Evolutionary conservation across 2,113 vertebrate species (phyloP).

Genomic region (Bubo bubo): DNA sequence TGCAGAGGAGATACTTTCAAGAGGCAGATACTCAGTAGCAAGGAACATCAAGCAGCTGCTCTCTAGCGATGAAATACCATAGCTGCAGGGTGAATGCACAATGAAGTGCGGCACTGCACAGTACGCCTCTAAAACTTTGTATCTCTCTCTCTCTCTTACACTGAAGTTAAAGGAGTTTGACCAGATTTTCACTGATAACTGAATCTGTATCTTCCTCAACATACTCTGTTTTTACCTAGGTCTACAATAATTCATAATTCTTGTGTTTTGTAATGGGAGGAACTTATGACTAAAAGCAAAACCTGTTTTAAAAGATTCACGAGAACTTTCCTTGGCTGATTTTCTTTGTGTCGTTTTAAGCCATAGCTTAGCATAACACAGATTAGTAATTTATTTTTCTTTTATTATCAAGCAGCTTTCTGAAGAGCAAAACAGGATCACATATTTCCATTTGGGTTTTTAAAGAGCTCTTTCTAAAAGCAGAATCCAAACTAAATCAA

Average conservation of each 20-base stretch:
- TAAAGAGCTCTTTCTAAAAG: neutral
- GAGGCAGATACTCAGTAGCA: neutral
- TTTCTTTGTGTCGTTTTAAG: neutral
- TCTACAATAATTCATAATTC: neutral
- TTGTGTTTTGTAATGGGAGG: neutral
- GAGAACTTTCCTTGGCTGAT: neutral
- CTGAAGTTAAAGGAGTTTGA: neutral
- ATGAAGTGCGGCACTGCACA: accelerated
- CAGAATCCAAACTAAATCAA: neutral
- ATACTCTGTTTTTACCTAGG: neutral
- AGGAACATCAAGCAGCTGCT: neutral
- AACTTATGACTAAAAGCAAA: neutral
- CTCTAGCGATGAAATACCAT: neutral
- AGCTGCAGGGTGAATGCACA: neutral
- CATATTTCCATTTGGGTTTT: neutral
- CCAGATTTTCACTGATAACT: neutral
- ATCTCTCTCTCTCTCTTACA: neutral
- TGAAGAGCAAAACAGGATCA: neutral
- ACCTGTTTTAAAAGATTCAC: neutral
- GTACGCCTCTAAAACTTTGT: neutral
- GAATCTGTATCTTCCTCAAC: neutral
- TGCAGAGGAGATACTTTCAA: neutral
- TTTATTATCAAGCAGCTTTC: neutral
- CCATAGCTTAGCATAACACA: neutral
- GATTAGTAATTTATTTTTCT: neutral